Base-by-base conservation (phyloP, 2,113 vertebrate species). In the Maccullochella peelii region DNA sequence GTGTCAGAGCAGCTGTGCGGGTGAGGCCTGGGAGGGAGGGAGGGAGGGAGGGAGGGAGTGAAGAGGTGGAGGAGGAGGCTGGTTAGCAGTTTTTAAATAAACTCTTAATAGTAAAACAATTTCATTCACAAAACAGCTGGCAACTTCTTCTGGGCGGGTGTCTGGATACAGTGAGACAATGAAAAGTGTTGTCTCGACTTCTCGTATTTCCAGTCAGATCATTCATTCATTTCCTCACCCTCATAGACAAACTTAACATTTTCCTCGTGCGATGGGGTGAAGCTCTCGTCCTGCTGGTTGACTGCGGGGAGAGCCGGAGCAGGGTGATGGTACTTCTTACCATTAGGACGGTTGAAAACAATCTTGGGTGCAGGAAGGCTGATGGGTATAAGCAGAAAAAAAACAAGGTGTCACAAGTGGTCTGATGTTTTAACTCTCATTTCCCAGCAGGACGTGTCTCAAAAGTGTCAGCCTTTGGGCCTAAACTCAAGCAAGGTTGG, bases 181-280 rank as follows among this genome's bases (percentile, higher is more conserved):
- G 9, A 33, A 14, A 65, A 30, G 6, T 25, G 11, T 38, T n/a
- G 27, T 73, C 8, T 70, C 15, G 12, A 23, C 44, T 75, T 59
- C 67, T 75, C 2, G 1, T 25, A 16, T 63, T 83, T 74, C 77
- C 68, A 79, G 79, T 68, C 63, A 14, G 54, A 66, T 27, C 7
- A 1, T 12, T 38, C 20, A 36, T 5, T 52, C 5, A 40, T n/a
- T 63, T 21, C 11, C 92, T 95, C 91, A 98, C 98, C 96, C 90
- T 97, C 95, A 0, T 96, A 95, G 25, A 98, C 79, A 66, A 99
- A 98, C 77, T 94, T 96, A 72, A 98, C 97, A 0, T 98, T 99
- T 88, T 98, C 97, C 89, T 98, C 96, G 0, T 99, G 98, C 1
- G 96, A 96, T 6, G 94, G 58, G 0, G 97, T 97, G 85, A 97